Conservation (phyloP, 2,797 vertebrate genomes). For the Lepus townsendii region DNA sequence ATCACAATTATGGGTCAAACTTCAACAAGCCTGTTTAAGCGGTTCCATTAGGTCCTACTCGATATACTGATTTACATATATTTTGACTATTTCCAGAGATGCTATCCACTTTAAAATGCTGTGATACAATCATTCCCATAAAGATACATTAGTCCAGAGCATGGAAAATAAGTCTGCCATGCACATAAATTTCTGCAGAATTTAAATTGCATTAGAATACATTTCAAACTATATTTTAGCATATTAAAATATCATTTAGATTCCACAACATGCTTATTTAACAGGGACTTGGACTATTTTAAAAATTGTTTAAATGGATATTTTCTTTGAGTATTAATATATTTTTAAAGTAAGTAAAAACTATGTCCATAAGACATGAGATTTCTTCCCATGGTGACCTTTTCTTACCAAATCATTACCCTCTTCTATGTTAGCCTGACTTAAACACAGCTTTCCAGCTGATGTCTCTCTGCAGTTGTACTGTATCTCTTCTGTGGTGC, state of each 20-base stretch:
- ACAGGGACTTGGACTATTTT: constrained; percentile 59
- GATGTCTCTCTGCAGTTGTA: neutral
- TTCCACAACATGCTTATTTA: constrained; percentile 38
- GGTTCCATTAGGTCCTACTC: constrained; percentile 77
- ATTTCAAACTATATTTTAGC: constrained; percentile 24
- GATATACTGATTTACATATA: constrained; percentile 81
- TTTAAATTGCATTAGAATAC: constrained; percentile 68
- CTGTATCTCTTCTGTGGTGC: neutral
- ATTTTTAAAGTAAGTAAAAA: constrained; percentile 42
- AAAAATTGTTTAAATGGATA: constrained; percentile 16
- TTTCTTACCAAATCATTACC: neutral
- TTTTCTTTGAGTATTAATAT: neutral
- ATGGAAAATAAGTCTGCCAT: constrained; percentile 53
- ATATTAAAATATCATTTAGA: constrained; percentile 72
- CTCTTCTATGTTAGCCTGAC: neutral
- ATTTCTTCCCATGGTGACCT: neutral
- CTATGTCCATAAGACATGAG: neutral
- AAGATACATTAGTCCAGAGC: constrained; percentile 60
- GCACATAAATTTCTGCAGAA: constrained; percentile 65
- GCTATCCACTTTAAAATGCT: constrained; percentile 65
- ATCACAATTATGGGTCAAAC: constrained; percentile 82
- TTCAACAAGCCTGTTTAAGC: constrained; percentile 81
- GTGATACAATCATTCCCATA: constrained; percentile 71
- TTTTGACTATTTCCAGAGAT: constrained; percentile 77
- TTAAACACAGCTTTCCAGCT: neutral